phyloP scores from a whole-genome alignment of 2,888 invertebrate genomes.

The Eristalinus sepulchralis region DNA sequence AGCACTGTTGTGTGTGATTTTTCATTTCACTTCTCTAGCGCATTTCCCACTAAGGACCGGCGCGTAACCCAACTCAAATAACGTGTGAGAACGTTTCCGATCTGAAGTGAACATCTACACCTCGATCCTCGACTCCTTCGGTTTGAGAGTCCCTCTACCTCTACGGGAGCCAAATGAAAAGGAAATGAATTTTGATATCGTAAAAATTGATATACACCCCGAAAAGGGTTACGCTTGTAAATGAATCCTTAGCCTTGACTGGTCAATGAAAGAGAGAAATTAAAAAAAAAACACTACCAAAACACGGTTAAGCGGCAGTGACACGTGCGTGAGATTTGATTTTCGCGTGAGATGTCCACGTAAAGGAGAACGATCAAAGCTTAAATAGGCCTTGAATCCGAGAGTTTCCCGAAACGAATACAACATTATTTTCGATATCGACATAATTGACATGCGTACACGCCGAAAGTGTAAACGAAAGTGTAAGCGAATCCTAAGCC shows the following conservation, averaged over 20 bases:
- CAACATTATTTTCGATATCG: conserved; percentile 59
- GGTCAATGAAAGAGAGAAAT: conserved; percentile 33
- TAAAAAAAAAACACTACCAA: conserved; percentile 15
- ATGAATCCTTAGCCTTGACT: conserved; percentile 13
- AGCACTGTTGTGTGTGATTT: conserved; percentile 64
- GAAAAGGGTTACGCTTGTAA: conserved; percentile 37
- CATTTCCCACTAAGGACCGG: conserved; percentile 52
- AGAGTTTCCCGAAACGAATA: conserved; percentile 45
- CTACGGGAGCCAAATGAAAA: conserved; percentile 51
- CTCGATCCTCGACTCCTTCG: conserved; percentile 43
- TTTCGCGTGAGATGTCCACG: conserved; percentile 26
- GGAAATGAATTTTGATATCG: conserved; percentile 62
- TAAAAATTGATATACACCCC: conserved; percentile 49
- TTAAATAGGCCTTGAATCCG: conserved; percentile 60
- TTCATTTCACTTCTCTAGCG: conserved; percentile 52
- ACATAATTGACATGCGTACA: conserved; percentile 45
- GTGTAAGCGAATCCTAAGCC: conserved; percentile 3
- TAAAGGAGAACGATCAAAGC: conserved; percentile 49
- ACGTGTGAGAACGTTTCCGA: conserved; percentile 68
- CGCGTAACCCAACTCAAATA: conserved; percentile 25
- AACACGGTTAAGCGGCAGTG: conserved; percentile 51
- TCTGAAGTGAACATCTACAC: conserved; percentile 43
- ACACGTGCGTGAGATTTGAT: conserved; percentile 68
- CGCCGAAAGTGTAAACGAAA: conserved; percentile 26
- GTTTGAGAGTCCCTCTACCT: conserved; percentile 5